Evolutionary conservation across 2,888 invertebrate species (phyloP), one percentile per base, ranked within the genome.

Genomic region (Oscheius sp.): DNA sequence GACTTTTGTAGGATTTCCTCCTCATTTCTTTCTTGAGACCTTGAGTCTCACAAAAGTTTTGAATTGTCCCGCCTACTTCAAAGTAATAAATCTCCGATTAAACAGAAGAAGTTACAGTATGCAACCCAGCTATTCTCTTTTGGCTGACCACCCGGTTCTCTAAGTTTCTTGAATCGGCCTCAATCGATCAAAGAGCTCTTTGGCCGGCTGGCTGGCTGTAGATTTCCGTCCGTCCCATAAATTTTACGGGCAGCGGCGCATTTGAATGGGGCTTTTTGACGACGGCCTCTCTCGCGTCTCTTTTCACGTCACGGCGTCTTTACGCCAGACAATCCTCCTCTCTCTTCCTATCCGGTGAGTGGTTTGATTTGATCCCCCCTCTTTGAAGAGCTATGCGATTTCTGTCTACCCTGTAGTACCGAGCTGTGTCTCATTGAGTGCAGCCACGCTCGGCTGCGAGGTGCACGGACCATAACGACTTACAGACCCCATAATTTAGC

Each of bases 391-490:
- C 17, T 23, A 25, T 55, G 55, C 15, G 5, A n/a, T n/a, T n/a
- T 27, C 29, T 42, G 25, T 69, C 37, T 52, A 69, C 64, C 69
- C 69, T 69, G 68, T 68, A 68, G 58, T 50, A 58, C 57, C 68
- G 68, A 68, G 68, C 68, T 68, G 68, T 68, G 68, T 68, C 57
- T 68, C 68, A 25, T 50, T 48, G 3, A 34, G 61, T 68, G 61
- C 61, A 68, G 64, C 45, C 68, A 68, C 68, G 68, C 39, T 68
- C 68, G 68, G 33, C 61, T 68, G 48, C 50, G 42, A 58, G 68
- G 68, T 68, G 50, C 29, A 68, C 48, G 68, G 37, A 29, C 31
- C 65, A 58, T 17, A 27, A 37, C 6, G 25, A 27, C 52, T 52
- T 23, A 52, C 52, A 52, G 25, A n/a, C n/a, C n/a, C 17, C 12